Conservation (phyloP, 1,140 invertebrate species). For the Trachymyrmex septentrionalis region DNA sequence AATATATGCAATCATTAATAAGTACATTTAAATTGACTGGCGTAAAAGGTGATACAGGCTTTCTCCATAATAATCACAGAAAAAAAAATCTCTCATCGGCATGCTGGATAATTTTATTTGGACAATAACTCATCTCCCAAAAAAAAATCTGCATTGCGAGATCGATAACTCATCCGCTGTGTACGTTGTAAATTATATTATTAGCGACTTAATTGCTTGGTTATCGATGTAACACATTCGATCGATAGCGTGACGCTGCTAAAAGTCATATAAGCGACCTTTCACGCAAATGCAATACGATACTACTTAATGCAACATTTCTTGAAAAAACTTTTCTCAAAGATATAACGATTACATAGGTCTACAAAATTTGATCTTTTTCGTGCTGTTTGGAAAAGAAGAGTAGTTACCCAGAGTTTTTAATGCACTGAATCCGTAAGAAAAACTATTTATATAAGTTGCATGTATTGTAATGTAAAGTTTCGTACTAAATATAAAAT, state of each 20-base stretch:
- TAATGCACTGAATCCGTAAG: too few species aligned
- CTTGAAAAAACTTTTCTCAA: neutral
- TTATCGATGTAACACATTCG: conserved; percentile 70
- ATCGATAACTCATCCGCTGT: conserved; percentile 73
- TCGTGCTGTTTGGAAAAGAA: too few species aligned
- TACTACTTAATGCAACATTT: neutral
- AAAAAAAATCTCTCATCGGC: conserved; percentile 56
- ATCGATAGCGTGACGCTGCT: conserved; percentile 16
- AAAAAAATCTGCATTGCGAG: conserved; percentile 25
- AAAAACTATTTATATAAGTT: too few species aligned
- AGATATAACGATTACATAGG: neutral
- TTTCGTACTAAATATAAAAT: too few species aligned
- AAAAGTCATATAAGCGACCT: conserved; percentile 52
- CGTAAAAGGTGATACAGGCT: conserved; percentile 50
- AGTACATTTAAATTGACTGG: conserved; percentile 63
- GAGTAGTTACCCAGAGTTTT: too few species aligned
- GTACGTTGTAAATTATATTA: conserved; percentile 75
- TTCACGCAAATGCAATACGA: conserved; percentile 32
- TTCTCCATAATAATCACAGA: conserved; percentile 59
- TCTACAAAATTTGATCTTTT: too few species aligned
- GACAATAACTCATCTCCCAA: conserved; percentile 69
- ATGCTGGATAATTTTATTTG: conserved; percentile 70
- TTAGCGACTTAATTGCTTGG: conserved; percentile 75
- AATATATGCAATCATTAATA: conserved; percentile 61
- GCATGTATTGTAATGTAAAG: too few species aligned